Evolutionary conservation across 2,797 vertebrate genomes (phyloP).

Genomic region (Chelmon rostratus): DNA sequence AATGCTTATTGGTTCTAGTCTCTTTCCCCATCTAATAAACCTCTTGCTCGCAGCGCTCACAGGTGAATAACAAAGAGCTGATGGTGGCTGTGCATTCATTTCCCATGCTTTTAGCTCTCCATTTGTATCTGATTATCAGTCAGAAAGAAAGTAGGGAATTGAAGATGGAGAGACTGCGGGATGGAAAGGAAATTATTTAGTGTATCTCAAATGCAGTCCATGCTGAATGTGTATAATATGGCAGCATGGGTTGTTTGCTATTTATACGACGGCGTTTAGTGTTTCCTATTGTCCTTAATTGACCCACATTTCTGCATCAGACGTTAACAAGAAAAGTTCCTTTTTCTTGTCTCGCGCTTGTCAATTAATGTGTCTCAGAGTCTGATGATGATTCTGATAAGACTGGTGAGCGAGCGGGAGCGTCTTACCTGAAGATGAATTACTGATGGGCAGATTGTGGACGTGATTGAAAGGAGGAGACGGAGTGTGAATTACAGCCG

Average conservation of each 20-base stretch:
- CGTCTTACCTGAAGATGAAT: constrained; percentile 48
- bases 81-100: constrained; percentile 34
- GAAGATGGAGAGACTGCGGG: constrained; percentile 17
- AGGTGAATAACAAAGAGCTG: constrained; percentile 57
- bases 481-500: constrained; percentile 49
- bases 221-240: constrained; percentile 1
- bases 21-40: constrained; percentile 44
- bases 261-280: not conserved
- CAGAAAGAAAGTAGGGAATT: constrained; percentile 19
- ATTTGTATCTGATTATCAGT: constrained; percentile 57
- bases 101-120: constrained; percentile 21
- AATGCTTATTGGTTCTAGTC: constrained; percentile 49
- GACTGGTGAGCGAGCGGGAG: constrained; percentile 2
- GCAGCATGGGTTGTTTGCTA: not conserved
- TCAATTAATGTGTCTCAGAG: constrained; percentile 35
- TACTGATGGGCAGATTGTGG: constrained; percentile 57
- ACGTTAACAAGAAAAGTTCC: not conserved
- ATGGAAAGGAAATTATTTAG: not conserved
- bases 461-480: constrained; percentile 56
- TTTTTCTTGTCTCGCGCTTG: constrained; percentile 24
- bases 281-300: constrained; percentile 19
- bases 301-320: not conserved
- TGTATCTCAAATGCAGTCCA: constrained; percentile 10
- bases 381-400: constrained; percentile 43
- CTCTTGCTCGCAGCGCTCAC: constrained; percentile 34